Conservation (phyloP, 2,113 vertebrate species). For the crab-eating macaque (Macaca fascicularis) region DNA sequence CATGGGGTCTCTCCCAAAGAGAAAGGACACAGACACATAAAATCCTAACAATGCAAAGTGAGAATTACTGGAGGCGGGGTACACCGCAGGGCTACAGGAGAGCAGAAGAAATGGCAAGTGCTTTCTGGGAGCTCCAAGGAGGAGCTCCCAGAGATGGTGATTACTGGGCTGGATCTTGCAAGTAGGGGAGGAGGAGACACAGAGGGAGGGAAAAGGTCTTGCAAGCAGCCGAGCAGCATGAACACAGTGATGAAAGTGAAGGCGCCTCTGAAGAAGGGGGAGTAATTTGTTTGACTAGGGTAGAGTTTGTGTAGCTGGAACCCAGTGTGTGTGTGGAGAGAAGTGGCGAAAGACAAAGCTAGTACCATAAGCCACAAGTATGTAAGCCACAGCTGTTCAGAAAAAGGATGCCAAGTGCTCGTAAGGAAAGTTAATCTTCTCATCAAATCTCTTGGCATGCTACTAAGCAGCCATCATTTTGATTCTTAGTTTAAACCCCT, state of each 20-base stretch:
- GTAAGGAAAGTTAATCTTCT: not conserved
- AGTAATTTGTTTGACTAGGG: not conserved
- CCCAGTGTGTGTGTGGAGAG: not conserved
- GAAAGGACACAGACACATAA: not conserved
- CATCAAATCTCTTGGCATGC: not conserved
- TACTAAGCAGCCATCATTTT: not conserved
- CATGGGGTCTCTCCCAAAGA: not conserved
- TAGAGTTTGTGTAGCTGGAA: not conserved
- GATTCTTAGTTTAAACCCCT: not conserved
- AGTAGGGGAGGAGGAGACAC: not conserved
- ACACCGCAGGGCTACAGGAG: fast-evolving
- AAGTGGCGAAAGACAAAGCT: not conserved
- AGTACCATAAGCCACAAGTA: not conserved
- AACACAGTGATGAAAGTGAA: not conserved
- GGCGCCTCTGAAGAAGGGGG: not conserved
- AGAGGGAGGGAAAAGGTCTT: not conserved
- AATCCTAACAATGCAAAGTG: not conserved
- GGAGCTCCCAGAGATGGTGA: not conserved
- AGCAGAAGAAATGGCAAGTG: not conserved
- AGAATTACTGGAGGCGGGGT: not conserved
- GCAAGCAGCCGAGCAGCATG: not conserved
- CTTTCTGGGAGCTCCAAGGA: not conserved
- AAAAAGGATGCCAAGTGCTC: not conserved
- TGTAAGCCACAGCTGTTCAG: not conserved
- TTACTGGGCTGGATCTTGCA: not conserved